Conservation (phyloP, 1,140 invertebrate species). For the Heliconius congener region DNA sequence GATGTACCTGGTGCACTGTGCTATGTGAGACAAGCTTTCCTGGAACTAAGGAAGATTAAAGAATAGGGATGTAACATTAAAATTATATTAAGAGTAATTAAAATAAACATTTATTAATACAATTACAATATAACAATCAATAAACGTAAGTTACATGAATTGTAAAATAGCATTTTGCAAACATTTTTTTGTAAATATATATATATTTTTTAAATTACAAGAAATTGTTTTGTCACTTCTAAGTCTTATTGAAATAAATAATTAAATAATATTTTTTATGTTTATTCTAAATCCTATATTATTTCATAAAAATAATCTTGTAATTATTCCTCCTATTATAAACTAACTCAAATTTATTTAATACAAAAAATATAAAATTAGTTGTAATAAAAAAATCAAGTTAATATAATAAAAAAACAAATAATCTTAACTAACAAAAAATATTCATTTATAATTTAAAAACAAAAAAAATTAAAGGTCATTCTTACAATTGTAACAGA, state of each 20-base stretch:
- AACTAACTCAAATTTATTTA: background rate
- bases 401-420: background rate
- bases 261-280: background rate
- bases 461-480: background rate
- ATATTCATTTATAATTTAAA: background rate
- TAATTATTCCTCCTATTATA: constrained; percentile 6
- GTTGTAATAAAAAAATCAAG: background rate
- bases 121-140: constrained; percentile 39
- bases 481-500: constrained; percentile 11
- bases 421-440: background rate
- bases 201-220: background rate
- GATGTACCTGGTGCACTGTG: constrained; percentile 64
- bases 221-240: background rate
- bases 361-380: background rate
- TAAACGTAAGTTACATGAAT: constrained; percentile 27
- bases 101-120: constrained; percentile 48
- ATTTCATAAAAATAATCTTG: background rate
- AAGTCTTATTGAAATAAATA: background rate
- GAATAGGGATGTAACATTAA: constrained; percentile 18
- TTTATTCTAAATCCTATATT: background rate
- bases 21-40: constrained; percentile 61
- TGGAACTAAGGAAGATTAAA: constrained; percentile 50
- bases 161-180: background rate
- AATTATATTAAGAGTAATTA: constrained; percentile 29
- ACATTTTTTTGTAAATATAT: background rate